Evolutionary conservation across 2,113 vertebrate genomes (phyloP).

Genomic region (Neomonachus schauinslandi): DNA sequence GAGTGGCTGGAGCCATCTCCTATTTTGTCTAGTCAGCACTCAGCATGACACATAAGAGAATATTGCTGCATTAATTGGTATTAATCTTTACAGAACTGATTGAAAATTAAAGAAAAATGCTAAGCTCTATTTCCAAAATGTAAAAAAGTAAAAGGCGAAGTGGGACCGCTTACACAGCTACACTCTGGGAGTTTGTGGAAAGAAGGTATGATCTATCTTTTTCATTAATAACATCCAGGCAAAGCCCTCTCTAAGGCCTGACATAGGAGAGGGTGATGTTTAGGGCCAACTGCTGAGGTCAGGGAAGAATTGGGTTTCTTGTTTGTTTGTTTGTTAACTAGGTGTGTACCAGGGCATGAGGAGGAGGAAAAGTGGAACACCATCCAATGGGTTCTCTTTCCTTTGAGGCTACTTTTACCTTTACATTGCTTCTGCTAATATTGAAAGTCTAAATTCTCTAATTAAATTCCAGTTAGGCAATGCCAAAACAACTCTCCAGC

Average conservation of each 20-base stretch:
- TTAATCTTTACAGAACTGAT: conserved; percentile 21
- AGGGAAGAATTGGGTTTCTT: neutral
- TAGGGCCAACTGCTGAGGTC: neutral
- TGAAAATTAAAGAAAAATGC: conserved; percentile 11
- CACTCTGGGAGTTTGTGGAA: neutral
- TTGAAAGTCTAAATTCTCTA: neutral
- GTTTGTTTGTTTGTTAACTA: neutral
- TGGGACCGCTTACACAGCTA: neutral
- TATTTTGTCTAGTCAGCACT: conserved; percentile 40
- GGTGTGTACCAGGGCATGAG: neutral
- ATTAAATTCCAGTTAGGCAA: conserved; percentile 12
- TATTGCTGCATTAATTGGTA: neutral
- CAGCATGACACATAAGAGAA: neutral
- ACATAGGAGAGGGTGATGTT: neutral
- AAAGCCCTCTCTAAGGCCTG: neutral
- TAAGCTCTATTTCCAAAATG: neutral
- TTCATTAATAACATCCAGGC: neutral
- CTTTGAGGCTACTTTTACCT: conserved; percentile 6
- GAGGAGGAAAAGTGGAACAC: neutral
- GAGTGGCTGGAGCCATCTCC: neutral
- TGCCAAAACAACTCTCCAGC: neutral
- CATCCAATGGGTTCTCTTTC: neutral
- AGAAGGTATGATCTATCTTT: neutral
- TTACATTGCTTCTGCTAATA: neutral
- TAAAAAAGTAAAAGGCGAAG: neutral